Conservation (phyloP, 1,140 invertebrate genomes). For the Apis cerana region DNA sequence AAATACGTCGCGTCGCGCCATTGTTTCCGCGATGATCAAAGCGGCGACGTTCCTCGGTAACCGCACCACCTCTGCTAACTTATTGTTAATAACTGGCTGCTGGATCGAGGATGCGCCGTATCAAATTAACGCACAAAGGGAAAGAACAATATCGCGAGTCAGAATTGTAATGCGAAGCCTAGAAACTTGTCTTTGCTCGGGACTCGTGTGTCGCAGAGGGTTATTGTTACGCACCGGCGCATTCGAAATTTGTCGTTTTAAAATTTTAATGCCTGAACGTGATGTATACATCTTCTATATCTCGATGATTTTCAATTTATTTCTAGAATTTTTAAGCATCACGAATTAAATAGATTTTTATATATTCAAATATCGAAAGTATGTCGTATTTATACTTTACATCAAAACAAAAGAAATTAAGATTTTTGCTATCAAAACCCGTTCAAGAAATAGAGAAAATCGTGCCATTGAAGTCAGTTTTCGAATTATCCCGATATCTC, state of each 20-base stretch:
- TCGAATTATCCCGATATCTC: too few relatives aligned
- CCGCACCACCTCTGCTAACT: neutral
- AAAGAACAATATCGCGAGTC: constrained; percentile 1
- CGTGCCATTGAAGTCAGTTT: too few relatives aligned
- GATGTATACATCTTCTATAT: too few relatives aligned
- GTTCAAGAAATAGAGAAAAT: too few relatives aligned
- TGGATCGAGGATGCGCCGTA: constrained; percentile 14
- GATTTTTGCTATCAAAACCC: too few relatives aligned
- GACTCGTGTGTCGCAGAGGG: neutral
- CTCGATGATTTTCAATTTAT: too few relatives aligned
- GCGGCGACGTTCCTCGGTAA: neutral
- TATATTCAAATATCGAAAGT: too few relatives aligned
- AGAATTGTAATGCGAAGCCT: neutral
- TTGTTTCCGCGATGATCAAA: neutral
- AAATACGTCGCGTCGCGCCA: neutral
- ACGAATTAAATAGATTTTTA: too few relatives aligned
- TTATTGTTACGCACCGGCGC: neutral
- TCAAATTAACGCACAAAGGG: neutral
- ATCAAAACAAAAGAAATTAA: too few relatives aligned
- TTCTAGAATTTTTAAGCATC: too few relatives aligned
- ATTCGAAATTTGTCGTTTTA: neutral
- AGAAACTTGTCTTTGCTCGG: neutral
- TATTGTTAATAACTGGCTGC: constrained; percentile 10
- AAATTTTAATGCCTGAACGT: neutral
- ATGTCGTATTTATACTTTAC: too few relatives aligned